Base-by-base conservation (phyloP, 2,888 invertebrate genomes). In the Drosophila subsilvestris region DNA sequence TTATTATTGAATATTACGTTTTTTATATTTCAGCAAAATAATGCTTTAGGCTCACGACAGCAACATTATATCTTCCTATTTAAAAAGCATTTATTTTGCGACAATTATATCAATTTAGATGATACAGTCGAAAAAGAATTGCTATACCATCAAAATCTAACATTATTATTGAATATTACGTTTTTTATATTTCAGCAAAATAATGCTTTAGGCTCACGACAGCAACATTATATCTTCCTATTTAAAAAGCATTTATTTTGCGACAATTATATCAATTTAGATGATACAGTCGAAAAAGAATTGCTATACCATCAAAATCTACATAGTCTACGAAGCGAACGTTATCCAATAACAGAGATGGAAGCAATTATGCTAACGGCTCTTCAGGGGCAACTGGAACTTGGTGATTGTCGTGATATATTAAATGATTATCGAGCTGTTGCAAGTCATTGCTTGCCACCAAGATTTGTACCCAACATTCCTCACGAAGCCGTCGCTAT, bases 341-440 rank as follows among this genome's bases (percentile, higher is more conserved):
- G 97, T 27, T 97, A 98, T 91, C 98, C 98, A 1, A 96, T 98
- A 55, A 97, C 97, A 55, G 97, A 97, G 87, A 97, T 97, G 91
- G 98, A 98, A 93, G 98, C 98, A 69, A 97, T 98, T 92, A 98
- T 98, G 97, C 92, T 98, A 63, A 97, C 98, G 53, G 98, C 98
- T 20, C 93, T 98, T 51, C 97, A 98, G 94, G 97, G 97, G 47
- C 98, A 98, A 92, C 94, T 98, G 37, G 98, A 98, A 91, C 93
- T 96, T 75, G 97, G 98, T 42, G 98, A 98, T 92, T 96, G 96
- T 88, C 92, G 93, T 44, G 95, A 95, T 80, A 93, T 93, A 57
- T 93, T 95, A 55, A 94, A 94, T 86, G 95, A 95, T 90, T 95
- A 94, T 82, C 93, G 95, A 71, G 92, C 94, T 27, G 95, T 96